phyloP scores from a whole-genome alignment of 2,797 vertebrate species.

The Acanthis flammea region DNA sequence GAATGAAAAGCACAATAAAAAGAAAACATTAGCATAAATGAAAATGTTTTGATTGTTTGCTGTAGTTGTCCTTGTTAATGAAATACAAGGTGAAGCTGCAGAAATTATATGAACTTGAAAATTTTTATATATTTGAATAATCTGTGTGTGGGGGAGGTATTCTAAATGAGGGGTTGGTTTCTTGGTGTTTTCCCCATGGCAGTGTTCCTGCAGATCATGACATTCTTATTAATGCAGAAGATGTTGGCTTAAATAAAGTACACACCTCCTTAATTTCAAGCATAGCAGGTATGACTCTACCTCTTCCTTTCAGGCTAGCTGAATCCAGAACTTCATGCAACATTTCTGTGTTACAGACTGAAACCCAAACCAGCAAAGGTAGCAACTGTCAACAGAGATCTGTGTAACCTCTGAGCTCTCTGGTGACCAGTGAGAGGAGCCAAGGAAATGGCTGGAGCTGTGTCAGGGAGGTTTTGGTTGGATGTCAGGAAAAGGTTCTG shows the following conservation, averaged over 20 bases:
- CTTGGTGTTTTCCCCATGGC: background rate
- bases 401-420: background rate
- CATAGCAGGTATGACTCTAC: background rate
- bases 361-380: background rate
- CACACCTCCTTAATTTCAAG: background rate
- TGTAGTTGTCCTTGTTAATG: background rate
- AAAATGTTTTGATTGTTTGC: background rate
- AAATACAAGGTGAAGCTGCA: constrained; percentile 8
- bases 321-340: background rate
- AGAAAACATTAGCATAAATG: background rate
- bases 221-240: background rate
- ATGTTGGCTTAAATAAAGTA: background rate
- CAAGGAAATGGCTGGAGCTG: background rate
- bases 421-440: accelerated
- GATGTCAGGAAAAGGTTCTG: background rate
- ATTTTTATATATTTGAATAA: background rate
- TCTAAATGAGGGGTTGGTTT: background rate
- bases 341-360: background rate
- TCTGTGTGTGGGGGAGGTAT: background rate
- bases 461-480: background rate
- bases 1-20: constrained; percentile 19
- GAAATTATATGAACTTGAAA: background rate
- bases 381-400: background rate
- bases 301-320: background rate
- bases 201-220: background rate